Evolutionary conservation across 2,888 invertebrate genomes (phyloP), one percentile per base, ranked within the genome.

Genomic region (Megastigmus dorsalis): DNA sequence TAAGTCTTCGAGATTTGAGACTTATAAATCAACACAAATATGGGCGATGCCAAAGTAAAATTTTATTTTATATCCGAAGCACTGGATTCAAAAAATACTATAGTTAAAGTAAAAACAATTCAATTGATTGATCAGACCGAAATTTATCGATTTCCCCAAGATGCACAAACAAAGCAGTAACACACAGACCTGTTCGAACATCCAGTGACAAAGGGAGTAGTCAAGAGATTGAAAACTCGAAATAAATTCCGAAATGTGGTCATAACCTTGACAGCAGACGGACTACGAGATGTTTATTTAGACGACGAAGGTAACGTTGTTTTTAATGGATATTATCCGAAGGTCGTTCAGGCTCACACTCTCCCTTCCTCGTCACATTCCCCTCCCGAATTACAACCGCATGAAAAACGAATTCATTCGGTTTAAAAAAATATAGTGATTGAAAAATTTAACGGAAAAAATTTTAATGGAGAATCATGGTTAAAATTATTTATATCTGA

Each of bases 251-350:
- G n/a, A n/a, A n/a, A n/a, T n/a, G n/a, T n/a, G n/a, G n/a, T n/a
- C n/a, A n/a, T n/a, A n/a, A n/a, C 66, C 77, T 63, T 79, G 66
- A 41, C 33, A 15, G 67, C 55, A 41, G 71, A 38, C 5, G 9
- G 43, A 18, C 74, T 79, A n/a, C 10, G 62, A 66, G 66, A 50
- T 2, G 26, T 54, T 48, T 77, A 79, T 36, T 30, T 78, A 57
- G 78, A 77, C 55, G 76, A 74, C 30, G 78, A 79, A 48, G 77
- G 77, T 48, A 78, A 79, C 48, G 77, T 78, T 36, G 69, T 67
- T 28, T 78, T 76, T 66, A 55, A 77, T 26, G 76, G 74, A n/a
- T 59, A 23, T n/a, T n/a, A n/a, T n/a, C n/a, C n/a, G n/a, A n/a
- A n/a, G n/a, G n/a, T n/a, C n/a, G n/a, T n/a, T n/a, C n/a, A n/a